phyloP scores from a whole-genome alignment of 2,888 invertebrate species.

The Drosophila mettleri region DNA sequence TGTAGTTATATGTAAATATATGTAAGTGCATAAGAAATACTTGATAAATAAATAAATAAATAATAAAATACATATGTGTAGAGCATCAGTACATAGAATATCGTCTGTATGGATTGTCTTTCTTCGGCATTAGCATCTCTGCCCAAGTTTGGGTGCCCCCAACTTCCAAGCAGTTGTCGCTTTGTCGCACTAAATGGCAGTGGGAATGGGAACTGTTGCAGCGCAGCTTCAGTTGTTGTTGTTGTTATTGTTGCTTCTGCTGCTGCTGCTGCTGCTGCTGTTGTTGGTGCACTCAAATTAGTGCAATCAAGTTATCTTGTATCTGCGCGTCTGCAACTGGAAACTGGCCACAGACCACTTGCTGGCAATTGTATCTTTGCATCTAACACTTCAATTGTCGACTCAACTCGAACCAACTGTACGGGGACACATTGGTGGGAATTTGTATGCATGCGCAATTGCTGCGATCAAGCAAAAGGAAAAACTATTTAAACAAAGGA shows the following conservation, averaged over 20 bases:
- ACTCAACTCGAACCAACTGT: constrained; percentile 7
- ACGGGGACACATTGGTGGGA: constrained; percentile 65
- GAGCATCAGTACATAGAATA: not conserved
- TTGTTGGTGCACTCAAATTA: constrained; percentile 69
- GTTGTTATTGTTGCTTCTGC: no score
- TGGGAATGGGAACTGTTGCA: constrained; percentile 65
- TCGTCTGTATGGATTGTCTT: constrained; percentile 1
- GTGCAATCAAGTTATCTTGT: constrained; percentile 81
- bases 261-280: constrained; percentile 26
- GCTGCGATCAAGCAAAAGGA: constrained; percentile 63
- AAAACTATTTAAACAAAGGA: constrained; percentile 81
- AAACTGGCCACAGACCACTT: constrained; percentile 51
- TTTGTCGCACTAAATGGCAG: constrained; percentile 58
- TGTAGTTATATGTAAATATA: no score
- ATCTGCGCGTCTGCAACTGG: constrained; percentile 60
- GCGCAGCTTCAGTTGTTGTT: constrained; percentile 7
- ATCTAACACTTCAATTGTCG: constrained; percentile 77
- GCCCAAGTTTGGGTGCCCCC: constrained; percentile 38
- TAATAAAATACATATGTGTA: no score
- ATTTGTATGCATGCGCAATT: constrained; percentile 66
- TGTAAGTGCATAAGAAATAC: not conserved
- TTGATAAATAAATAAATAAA: no score
- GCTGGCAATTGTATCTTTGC: constrained; percentile 74
- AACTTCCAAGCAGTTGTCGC: constrained; percentile 38
- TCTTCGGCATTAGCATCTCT: constrained; percentile 32